Base-by-base conservation (phyloP, 2,888 invertebrate genomes). In the Ethmia dodecea region DNA sequence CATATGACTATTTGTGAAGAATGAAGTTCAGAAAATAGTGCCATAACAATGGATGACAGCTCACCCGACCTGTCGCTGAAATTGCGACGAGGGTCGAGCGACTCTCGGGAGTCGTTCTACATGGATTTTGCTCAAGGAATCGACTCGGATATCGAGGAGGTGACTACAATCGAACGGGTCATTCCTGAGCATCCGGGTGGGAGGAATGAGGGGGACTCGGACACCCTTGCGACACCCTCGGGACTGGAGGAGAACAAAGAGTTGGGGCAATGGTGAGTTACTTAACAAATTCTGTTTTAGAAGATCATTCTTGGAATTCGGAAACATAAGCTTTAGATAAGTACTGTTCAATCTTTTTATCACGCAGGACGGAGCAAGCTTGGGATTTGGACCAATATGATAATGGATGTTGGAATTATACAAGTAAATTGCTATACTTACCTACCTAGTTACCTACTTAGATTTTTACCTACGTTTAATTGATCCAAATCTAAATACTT, bases 101-200 rank as follows among this genome's bases (percentile, higher is more conserved):
- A 94, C 77, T 95, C 95, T 20, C 88, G 94, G 46, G 95, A 95
- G 74, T 94, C 94, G 35, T 95, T 94, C 73, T 95, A 95, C 64
- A 94, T 95, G 94, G 94, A 95, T 80, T 94, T 95, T 69, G 95
- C 94, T 58, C 94, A 93, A 86, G 95, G 95, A 41, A 95, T 95
- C 68, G 95, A 95, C 77, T 94, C 94, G 12, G 95, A 95, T 67
- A 95, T 94, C 58, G 94, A 94, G 71, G 94, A 94, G 76, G 93
- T 94, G 63, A 91, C 92, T 28, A 92, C 92, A 35, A 90, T 91
- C 31, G 88, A 89, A 55, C 87, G 89, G 28, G 77, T 86, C 40
- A 86, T 87, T 28, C 87, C 88, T 37, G 86, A 87, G 57, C 80
- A 87, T 47, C 83, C 75, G 42, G 84, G 70, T 0, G 83, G 83